phyloP scores from a whole-genome alignment of 2,888 invertebrate genomes.

The Dynastes hyllus region DNA sequence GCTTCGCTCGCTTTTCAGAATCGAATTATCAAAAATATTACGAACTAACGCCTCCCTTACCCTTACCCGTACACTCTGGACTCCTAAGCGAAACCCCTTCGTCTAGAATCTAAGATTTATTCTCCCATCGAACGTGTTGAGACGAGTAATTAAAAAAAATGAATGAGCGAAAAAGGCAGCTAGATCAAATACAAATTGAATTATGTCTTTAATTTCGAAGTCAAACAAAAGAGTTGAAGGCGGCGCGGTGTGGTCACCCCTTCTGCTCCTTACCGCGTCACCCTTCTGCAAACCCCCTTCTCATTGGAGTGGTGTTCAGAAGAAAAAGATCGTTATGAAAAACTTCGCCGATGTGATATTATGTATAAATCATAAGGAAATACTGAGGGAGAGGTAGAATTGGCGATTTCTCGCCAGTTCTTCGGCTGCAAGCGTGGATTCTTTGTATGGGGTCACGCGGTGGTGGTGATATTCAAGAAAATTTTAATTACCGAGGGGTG shows the following conservation, averaged over 20 bases:
- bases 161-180: constrained; percentile 69
- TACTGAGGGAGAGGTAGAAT: constrained; percentile 21
- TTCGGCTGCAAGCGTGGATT: constrained; percentile 7
- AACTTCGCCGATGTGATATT: constrained; percentile 44
- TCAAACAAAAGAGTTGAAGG: constrained; percentile 67
- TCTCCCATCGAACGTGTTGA: constrained; percentile 25
- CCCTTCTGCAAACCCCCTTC: neutral
- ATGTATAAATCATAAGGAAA: constrained; percentile 46
- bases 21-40: constrained; percentile 49
- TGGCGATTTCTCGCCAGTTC: constrained; percentile 25
- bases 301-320: neutral
- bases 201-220: constrained; percentile 70
- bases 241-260: constrained; percentile 10
- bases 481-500: constrained; percentile 40
- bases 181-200: constrained; percentile 71
- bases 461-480: constrained; percentile 32
- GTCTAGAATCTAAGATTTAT: constrained; percentile 10
- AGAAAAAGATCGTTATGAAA: constrained; percentile 44
- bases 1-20: constrained; percentile 9
- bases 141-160: constrained; percentile 48
- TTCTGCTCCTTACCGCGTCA: neutral
- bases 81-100: neutral
- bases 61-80: neutral
- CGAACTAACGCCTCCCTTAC: no score
- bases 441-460: neutral